These are phyloP conservation scores for Muraenolepis orangiensis DNA, from an alignment of 2,797 vertebrate species.

Conservation along the genomic window DNA sequence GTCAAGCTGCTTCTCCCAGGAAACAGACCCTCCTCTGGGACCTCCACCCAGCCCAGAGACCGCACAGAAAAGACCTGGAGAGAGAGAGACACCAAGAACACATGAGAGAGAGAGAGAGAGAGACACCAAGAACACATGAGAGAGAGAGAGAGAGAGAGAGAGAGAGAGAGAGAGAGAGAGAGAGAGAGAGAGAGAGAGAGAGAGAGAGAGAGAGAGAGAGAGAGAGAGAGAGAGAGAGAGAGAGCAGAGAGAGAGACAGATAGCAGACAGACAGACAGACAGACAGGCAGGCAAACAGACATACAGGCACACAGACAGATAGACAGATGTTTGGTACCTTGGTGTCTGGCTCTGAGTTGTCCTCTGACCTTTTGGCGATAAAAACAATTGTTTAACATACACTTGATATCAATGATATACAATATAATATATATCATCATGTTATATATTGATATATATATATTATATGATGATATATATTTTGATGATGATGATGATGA, in stretches of 20 bases:
- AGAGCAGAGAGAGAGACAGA: background rate
- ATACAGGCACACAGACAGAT: constrained; percentile 8
- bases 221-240: background rate
- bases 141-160: background rate
- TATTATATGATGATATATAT: too few species aligned
- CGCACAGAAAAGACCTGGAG: constrained; percentile 87
- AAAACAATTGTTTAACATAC: background rate
- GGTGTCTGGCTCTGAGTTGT: background rate
- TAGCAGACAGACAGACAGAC: too few species aligned
- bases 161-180: background rate
- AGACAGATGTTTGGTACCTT: background rate
- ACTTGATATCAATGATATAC: background rate
- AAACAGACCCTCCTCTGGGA: constrained; percentile 90
- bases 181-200: background rate
- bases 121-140: background rate
- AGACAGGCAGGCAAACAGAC: too few species aligned
- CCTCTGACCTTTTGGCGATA: background rate
- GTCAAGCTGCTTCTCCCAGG: constrained; percentile 93
- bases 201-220: background rate
- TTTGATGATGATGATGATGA: too few species aligned
- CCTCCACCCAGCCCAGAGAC: constrained; percentile 93
- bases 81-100: background rate
- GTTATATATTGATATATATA: too few species aligned
- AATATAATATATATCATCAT: background rate
- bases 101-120: background rate